A percentile compares a stretch with the other conserved stretches of the same genome.
Evolutionary conservation across 1,140 invertebrate genomes (phyloP).

Genomic region (Oscheius sp.): DNA sequence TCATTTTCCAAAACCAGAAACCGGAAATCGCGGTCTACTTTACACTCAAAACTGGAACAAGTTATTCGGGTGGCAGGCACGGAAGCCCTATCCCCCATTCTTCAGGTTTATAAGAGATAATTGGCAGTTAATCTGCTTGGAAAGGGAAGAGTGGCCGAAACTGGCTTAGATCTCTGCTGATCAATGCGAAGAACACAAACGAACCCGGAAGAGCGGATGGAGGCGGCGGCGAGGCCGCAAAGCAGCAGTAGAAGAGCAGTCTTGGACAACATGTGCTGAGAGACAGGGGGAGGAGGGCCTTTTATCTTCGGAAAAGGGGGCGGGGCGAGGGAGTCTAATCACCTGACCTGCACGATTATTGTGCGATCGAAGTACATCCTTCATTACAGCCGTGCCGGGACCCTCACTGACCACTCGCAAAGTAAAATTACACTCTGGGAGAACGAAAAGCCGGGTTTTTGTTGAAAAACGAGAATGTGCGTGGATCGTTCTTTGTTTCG

Average conservation of each 20-base stretch:
- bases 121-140: no score
- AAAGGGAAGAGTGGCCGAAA: no score
- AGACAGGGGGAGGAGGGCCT: neutral
- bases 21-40: no score
- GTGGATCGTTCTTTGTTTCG: no score
- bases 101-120: no score
- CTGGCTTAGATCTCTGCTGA: no score
- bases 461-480: no score
- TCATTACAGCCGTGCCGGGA: neutral
- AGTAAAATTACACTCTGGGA: neutral
- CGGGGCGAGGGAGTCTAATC: neutral
- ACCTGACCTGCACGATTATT: no score
- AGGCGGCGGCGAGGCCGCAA: neutral
- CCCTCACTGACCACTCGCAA: neutral
- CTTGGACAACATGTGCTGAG: slow-evolving; percentile 1
- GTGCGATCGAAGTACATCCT: neutral
- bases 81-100: no score
- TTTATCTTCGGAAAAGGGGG: neutral
- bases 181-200: no score
- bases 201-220: no score
- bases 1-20: neutral
- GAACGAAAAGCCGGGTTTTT: neutral
- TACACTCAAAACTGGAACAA: neutral
- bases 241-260: neutral
- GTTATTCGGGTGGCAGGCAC: no score